Base-by-base conservation (phyloP, 1,140 invertebrate genomes). In the Microplitis demolitor region DNA sequence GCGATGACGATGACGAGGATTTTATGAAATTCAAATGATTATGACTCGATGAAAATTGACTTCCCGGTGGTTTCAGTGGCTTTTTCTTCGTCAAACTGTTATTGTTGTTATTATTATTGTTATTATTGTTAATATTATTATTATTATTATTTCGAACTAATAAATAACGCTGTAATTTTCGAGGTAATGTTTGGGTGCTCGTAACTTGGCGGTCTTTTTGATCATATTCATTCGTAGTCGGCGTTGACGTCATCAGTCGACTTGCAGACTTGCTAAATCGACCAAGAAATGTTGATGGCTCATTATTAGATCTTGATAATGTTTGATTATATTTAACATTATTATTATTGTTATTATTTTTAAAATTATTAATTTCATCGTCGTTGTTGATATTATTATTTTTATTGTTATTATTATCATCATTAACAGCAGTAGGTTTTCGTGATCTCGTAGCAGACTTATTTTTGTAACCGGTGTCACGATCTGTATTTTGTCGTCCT, bases 211-310 rank as follows among this genome's bases (percentile, higher is more conserved):
- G 90, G 13, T 91, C 89, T 51, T 90, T 86, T 50, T 86, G 85
- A 14, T 85, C 84, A 77, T 89, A 87, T 63, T 85, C 82, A 71
- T 88, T 88, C 69, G 88, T 88, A 11, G 39, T 45, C 11, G 39
- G 6, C 39, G 39, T 6, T 45, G 39, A 45, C 39, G 39, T 45
- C 39, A 45, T 45, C 71, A 95, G 84, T 58, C 92, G 89, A 78
- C 92, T 90, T 14, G 93, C 92, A 0, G 92, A 93, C 83, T 94
- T 94, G 88, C 93, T 95, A 86, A 93, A 91, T 71, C 94, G 90
- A 51, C 93, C 93, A 72, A 95, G 86, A 2, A 93, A 84, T 71
- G 76, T 81, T 68, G 83, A 80, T 24, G 72, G 73, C 16, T 74
- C 70, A 69, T 82, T 84, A 78, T 73, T 62, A 16, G 69, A 62